A percentile compares a stretch with the other conserved stretches of the same genome.
Conservation (phyloP, 1,140 invertebrate species). For the Megathymus violae region DNA sequence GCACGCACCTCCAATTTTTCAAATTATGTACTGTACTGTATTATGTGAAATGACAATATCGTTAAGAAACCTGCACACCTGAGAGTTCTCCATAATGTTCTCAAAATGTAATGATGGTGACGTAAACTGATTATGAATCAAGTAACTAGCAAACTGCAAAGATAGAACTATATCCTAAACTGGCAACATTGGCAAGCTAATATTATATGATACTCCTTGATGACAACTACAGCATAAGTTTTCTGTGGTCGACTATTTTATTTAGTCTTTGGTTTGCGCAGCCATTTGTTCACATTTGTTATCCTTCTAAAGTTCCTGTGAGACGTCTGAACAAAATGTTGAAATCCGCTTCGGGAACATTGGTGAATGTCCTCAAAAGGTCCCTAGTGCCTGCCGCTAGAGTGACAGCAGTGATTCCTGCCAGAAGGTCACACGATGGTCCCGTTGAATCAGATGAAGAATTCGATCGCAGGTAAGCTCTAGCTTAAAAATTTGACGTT, state of each 20-base stretch:
- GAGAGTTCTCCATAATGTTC: too few relatives aligned
- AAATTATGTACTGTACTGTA: too few relatives aligned
- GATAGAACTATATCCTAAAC: too few relatives aligned
- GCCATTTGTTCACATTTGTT: slow-evolving; percentile 67
- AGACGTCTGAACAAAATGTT: slow-evolving; percentile 70
- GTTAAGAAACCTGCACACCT: too few relatives aligned
- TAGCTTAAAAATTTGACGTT: slow-evolving; percentile 67
- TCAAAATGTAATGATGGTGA: too few relatives aligned
- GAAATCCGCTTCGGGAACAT: slow-evolving; percentile 69
- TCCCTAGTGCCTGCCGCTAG: slow-evolving; percentile 68
- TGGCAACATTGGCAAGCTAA: too few relatives aligned
- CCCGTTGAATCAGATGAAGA: slow-evolving; percentile 75
- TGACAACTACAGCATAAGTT: neutral
- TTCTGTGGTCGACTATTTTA: slow-evolving; percentile 40
- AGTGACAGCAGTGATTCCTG: slow-evolving; percentile 57
- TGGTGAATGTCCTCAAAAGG: slow-evolving; percentile 69
- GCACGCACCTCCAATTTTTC: too few relatives aligned
- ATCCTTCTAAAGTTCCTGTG: slow-evolving; percentile 62
- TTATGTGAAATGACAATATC: too few relatives aligned
- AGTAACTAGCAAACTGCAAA: too few relatives aligned
- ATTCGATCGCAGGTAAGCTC: slow-evolving; percentile 76
- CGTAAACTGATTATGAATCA: too few relatives aligned
- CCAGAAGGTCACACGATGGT: slow-evolving; percentile 60
- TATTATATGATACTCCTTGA: too few relatives aligned
- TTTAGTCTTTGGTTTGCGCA: slow-evolving; percentile 66